Conservation (phyloP, 2,797 vertebrate species). For the Coccyzus lansbergi region DNA sequence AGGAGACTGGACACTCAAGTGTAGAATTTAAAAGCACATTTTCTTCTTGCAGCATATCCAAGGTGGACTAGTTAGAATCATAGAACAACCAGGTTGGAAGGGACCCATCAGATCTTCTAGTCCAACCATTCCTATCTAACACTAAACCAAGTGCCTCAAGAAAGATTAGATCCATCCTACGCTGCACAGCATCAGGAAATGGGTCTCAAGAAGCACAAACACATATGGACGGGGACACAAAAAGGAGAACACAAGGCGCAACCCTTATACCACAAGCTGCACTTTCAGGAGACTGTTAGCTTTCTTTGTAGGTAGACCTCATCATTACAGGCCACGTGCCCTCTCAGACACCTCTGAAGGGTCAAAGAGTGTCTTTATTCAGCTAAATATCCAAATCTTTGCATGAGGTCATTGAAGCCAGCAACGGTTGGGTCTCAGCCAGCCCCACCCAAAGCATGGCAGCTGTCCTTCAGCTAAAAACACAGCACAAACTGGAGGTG, state of each 20-base stretch:
- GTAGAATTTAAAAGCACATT: accelerated
- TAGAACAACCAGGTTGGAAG: no score
- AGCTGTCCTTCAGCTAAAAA: not conserved
- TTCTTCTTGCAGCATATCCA: not conserved
- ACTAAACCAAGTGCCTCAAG: no score
- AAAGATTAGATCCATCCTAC: accelerated
- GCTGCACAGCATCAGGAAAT: not conserved
- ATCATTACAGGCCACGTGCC: not conserved
- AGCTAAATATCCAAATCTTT: not conserved
- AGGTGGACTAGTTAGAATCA: not conserved
- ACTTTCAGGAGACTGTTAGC: no score
- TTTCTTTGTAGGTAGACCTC: not conserved
- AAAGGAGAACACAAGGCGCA: not conserved
- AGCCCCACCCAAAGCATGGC: not conserved
- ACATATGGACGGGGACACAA: accelerated
- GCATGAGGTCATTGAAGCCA: not conserved
- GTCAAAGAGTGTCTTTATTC: not conserved
- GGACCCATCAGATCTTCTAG: no score
- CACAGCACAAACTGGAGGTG: not conserved
- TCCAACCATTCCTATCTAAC: no score
- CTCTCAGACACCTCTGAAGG: not conserved
- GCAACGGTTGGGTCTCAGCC: not conserved
- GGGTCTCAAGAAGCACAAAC: not conserved
- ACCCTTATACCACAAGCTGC: not conserved
- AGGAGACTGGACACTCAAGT: accelerated